Conservation (phyloP, 53 echinoderm and acorn worm genomes). For the Arbacia lixula region DNA sequence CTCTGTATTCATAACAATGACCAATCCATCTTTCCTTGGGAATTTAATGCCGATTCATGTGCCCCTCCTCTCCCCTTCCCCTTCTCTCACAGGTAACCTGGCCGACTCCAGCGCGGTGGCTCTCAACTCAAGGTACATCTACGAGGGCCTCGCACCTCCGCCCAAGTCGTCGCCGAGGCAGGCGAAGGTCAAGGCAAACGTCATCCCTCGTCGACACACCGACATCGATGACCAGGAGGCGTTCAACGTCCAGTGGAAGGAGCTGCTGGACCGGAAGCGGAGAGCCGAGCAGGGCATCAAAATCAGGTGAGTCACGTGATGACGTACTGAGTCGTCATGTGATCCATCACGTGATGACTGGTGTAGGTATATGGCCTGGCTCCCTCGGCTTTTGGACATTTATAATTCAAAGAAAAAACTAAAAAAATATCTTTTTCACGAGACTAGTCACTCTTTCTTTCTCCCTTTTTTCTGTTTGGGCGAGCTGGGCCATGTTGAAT, state of each 20-base stretch:
- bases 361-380: too few species aligned
- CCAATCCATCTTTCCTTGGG: too few species aligned
- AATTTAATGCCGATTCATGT: too few species aligned
- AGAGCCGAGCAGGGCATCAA: constrained; percentile 24
- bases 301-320: constrained; percentile 18
- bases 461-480: too few species aligned
- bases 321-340: not conserved
- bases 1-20: too few species aligned
- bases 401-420: too few species aligned
- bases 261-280: constrained; percentile 50
- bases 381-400: too few species aligned
- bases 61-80: too few species aligned
- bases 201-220: not conserved
- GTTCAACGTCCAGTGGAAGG: constrained; percentile 48
- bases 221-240: constrained; percentile 11
- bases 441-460: too few species aligned
- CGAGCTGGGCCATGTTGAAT: too few species aligned
- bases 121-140: constrained; percentile 47
- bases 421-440: too few species aligned
- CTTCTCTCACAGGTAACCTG: constrained; percentile 13
- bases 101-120: constrained; percentile 17
- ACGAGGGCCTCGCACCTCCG: constrained; percentile 18
- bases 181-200: not conserved
- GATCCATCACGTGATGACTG: too few species aligned
- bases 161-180: constrained; percentile 27